A percentile compares a stretch with the other conserved stretches of the same genome.
Conservation (phyloP, 2,888 invertebrate genomes). For the Phlogophora meticulosa region DNA sequence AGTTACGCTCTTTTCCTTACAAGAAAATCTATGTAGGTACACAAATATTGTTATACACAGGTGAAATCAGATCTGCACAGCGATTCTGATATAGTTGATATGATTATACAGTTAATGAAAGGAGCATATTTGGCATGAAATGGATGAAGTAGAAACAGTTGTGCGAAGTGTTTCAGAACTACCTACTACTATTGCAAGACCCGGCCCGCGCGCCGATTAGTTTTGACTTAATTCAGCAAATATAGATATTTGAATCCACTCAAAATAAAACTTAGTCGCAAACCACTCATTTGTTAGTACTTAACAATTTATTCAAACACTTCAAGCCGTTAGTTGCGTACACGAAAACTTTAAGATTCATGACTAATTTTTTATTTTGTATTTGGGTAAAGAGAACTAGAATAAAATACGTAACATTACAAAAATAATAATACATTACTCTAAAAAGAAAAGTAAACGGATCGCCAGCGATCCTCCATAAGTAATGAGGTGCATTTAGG, state of each 20-base stretch:
- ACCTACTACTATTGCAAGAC: conserved; percentile 86
- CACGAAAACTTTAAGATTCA: conserved; percentile 81
- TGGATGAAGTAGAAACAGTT: conserved; percentile 74
- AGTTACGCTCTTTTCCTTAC: conserved; percentile 53
- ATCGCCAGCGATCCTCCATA: conserved; percentile 89
- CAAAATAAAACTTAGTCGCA: conserved; percentile 84
- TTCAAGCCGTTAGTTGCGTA: conserved; percentile 88
- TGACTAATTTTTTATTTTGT: conserved; percentile 76
- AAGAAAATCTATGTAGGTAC: conserved; percentile 61
- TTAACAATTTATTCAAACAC: conserved; percentile 84
- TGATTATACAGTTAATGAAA: conserved; percentile 66
- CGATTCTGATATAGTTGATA: conserved; percentile 65
- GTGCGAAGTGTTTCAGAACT: conserved; percentile 81
- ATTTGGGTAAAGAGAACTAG: conserved; percentile 80
- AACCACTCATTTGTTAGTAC: conserved; percentile 89
- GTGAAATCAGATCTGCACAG: conserved; percentile 68
- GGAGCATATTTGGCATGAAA: conserved; percentile 64
- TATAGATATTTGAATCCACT: conserved; percentile 73
- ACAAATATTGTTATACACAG: conserved; percentile 58
- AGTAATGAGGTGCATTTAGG: conserved; percentile 88
- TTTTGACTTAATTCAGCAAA: conserved; percentile 71
- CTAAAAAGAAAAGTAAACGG: conserved; percentile 88
- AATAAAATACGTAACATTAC: conserved; percentile 82
- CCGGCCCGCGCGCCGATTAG: conserved; percentile 82
- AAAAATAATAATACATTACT: conserved; percentile 82